These are phyloP conservation scores for Leucophenga montana DNA, from an alignment of 2,888 invertebrate genomes.

Conservation along the genomic window DNA sequence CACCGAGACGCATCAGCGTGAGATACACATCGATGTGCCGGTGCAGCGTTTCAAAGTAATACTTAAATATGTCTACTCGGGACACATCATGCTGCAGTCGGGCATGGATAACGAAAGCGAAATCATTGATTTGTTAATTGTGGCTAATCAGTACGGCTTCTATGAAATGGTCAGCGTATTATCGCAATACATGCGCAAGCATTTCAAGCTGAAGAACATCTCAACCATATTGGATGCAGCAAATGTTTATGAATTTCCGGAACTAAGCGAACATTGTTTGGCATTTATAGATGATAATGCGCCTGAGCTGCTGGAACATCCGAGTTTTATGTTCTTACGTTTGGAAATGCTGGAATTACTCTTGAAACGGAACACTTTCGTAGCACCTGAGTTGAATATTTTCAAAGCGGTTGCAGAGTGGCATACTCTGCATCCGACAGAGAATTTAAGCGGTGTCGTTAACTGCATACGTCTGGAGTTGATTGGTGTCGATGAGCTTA, in stretches of 20 bases:
- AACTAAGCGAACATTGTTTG: not conserved
- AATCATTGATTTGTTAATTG: not conserved
- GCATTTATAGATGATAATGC: conserved; percentile 4
- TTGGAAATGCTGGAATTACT: not conserved
- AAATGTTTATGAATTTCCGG: not conserved
- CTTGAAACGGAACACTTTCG: not conserved
- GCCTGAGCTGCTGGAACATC: not conserved
- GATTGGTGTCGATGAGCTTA: not conserved
- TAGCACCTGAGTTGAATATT: not conserved
- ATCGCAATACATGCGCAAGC: not conserved
- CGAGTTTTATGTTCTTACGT: not conserved
- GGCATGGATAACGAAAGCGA: conserved; percentile 5
- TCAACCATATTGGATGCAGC: conserved; percentile 11
- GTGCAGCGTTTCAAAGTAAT: not conserved
- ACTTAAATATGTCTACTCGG: conserved; percentile 7
- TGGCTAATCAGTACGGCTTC: conserved; percentile 3
- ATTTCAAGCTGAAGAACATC: conserved; percentile 7
- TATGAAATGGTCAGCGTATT: not conserved
- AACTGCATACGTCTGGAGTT: conserved; percentile 2
- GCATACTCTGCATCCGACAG: not conserved
- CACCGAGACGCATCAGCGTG: not conserved
- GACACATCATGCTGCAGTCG: not conserved
- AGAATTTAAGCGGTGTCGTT: not conserved
- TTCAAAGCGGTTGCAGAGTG: not conserved
- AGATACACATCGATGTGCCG: not conserved